Evolutionary conservation across 2,888 invertebrate genomes (phyloP).

Genomic region (Chesias legatella): DNA sequence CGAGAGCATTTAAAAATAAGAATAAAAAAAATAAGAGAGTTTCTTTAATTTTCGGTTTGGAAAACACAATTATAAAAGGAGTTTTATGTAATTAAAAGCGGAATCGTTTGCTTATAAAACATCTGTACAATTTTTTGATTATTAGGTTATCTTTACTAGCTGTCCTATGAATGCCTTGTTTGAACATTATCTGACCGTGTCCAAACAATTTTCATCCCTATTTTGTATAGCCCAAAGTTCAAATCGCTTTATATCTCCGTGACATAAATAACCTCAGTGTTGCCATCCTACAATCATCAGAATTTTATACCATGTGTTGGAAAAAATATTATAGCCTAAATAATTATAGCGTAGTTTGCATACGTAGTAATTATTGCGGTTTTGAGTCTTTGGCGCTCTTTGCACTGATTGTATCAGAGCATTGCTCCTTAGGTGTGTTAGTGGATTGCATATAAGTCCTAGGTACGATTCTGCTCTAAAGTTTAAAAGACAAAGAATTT

Average conservation of each 20-base stretch:
- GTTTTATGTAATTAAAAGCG: no score
- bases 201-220: conserved; percentile 1
- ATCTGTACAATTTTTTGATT: no score
- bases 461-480: no score
- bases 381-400: conserved; percentile 9
- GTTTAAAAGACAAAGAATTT: no score
- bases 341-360: conserved; percentile 16
- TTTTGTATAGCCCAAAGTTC: not conserved
- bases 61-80: no score
- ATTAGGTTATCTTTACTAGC: no score
- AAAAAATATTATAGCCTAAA: conserved; percentile 18
- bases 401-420: conserved; percentile 11
- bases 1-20: no score
- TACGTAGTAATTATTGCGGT: conserved; percentile 10
- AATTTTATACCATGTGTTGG: conserved; percentile 20
- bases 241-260: not conserved
- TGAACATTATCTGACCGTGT: conserved; percentile 4
- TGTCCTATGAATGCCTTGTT: not conserved
- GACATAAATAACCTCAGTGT: conserved; percentile 15
- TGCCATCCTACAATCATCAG: conserved; percentile 14
- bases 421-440: not conserved
- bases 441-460: no score
- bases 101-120: no score
- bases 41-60: no score
- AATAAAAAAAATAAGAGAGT: no score